Evolutionary conservation across 2,797 vertebrate species (phyloP), one percentile per base, ranked within the genome.

Genomic region (Heterohyrax brucei): DNA sequence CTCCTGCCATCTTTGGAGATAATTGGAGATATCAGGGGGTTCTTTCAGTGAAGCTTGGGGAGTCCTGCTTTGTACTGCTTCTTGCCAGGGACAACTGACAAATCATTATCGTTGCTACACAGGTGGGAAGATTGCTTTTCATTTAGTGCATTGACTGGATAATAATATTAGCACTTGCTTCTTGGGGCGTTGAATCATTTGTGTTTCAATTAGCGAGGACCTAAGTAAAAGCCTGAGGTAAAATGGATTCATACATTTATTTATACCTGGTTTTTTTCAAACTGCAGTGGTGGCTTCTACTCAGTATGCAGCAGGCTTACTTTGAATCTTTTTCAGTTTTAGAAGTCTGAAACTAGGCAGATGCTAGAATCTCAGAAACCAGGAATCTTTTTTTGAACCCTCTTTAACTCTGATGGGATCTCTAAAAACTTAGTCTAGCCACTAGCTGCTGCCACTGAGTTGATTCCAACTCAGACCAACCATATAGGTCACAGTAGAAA

Each of bases 161-260:
- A 21, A 14, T 3, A 56, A 19, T 13, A 12, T 39, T 14, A 22
- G 26, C 89, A 16, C 53, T 82, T 39, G 81, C 39, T 96, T 89
- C 59, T 48, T 56, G n/a, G 72, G 61, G 7, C 39, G n/a, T 18
- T 53, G 77, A 79, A 7, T 93, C 28, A 80, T 81, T 87, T 92
- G 73, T 68, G 33, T 62, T 68, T 95, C 89, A 87, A 14, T 96
- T 76, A 92, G 68, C 12, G 18, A 87, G 24, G 50, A 79, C 44
- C 14, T 22, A 30, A 46, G 78, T 59, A 70, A 81, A 89, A 78
- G 93, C 68, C 66, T 92, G 46, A 68, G 50, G 48, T 73, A 62
- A 77, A 64, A 76, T 46, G 24, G 64, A 50, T 61, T 64, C 50
- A 39, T 10, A 70, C 24, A 68, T 93, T 92, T 92, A 73, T 90